Evolutionary conservation across 2,797 vertebrate genomes (phyloP), one percentile per base, ranked within the genome.

Genomic region (Labeo calbasu): DNA sequence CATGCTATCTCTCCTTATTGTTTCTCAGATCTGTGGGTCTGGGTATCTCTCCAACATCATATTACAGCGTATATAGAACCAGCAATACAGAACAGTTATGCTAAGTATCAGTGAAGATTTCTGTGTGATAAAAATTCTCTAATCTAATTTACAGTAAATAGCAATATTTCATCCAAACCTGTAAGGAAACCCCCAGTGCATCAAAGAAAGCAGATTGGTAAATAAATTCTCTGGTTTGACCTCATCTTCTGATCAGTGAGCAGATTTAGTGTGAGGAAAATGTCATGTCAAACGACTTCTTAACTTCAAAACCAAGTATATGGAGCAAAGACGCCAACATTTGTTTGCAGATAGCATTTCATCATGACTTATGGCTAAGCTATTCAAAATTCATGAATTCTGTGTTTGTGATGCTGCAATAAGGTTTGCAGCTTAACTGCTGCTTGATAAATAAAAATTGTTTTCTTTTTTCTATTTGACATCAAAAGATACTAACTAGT

Each of bases 11-110:
- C 86, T 93, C 86, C 88, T 91, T 90, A 91, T 92, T 94, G 87
- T 94, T 92, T 91, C 91, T 89, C 88, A 93, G 91, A 96, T 91
- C 89, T 94, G 91, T 93, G 91, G 87, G 91, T 90, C 84, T 88
- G 86, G 89, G 83, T 91, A 91, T 86, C 85, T 90, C 91, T 94
- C 90, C 88, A 90, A 89, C 88, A 90, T 89, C 92, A 91, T 91
- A 94, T 93, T 92, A 90, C 86, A 88, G 89, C 81, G 84, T 85
- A 92, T 86, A 25, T 80, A 88, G 82, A 48, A 51, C 19, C 76
- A 25, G 6, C 9, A n/a, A 71, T 51, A 40, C 14, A 32, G 25
- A 75, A 63, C 12, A 50, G 63, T 9, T 77, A 63, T 32, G 19
- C n/a, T 23, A 65, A 53, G 46, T 3, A 4, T 81, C 23, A 28